Percentiles rank a stretch among this genome's conserved stretches.
Evolutionary conservation across 1,140 invertebrate genomes (phyloP).

Genomic region (Lepeophtheirus salmonis): DNA sequence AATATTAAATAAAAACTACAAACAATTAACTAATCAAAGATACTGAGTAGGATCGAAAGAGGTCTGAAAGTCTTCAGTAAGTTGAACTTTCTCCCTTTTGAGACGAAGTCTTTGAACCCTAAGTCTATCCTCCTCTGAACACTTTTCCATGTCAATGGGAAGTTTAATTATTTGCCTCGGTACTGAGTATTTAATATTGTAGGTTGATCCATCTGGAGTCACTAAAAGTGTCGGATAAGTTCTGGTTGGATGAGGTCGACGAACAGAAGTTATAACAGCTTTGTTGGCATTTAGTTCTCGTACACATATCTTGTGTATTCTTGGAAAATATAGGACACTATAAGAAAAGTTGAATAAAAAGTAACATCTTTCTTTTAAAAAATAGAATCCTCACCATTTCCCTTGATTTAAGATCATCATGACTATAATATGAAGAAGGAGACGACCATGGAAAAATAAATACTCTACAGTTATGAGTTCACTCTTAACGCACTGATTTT

Average conservation of each 20-base stretch:
- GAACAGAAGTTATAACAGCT: not conserved
- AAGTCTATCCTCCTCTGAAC: not conserved
- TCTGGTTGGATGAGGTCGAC: not conserved
- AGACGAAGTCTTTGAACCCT: not conserved
- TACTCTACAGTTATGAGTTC: too few species aligned
- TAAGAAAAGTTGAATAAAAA: too few species aligned
- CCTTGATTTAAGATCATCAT: too few species aligned
- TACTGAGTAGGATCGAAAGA: not conserved
- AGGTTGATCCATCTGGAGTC: not conserved
- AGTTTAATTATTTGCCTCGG: not conserved
- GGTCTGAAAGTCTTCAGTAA: not conserved
- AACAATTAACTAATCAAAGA: too few species aligned
- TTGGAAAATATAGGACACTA: too few species aligned
- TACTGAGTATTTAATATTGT: not conserved
- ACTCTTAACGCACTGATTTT: too few species aligned
- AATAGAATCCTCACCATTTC: too few species aligned
- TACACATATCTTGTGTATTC: too few species aligned
- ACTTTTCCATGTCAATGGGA: not conserved
- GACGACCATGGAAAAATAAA: too few species aligned
- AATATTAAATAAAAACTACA: too few species aligned
- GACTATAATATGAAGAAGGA: too few species aligned
- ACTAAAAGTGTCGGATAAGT: not conserved
- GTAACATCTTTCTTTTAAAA: too few species aligned
- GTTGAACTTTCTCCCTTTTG: not conserved
- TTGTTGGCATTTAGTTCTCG: not conserved